Evolutionary conservation across 2,113 vertebrate genomes (phyloP).

Genomic region (Aramus guarauna): DNA sequence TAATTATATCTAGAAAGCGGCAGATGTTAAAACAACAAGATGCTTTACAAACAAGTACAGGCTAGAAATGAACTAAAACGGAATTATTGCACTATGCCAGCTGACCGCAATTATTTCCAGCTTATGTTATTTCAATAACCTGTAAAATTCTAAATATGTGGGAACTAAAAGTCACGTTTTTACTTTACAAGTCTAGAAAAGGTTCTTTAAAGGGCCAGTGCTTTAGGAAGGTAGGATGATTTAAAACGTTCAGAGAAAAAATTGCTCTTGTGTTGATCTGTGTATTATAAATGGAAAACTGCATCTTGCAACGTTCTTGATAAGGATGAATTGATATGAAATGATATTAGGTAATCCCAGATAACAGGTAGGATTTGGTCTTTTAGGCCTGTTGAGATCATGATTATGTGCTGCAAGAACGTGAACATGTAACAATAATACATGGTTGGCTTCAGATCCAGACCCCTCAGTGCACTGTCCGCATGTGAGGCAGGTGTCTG

Average conservation of each 20-base stretch:
- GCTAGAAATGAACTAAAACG: constrained; percentile 10
- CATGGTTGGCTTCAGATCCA: not conserved
- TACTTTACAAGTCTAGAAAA: not conserved
- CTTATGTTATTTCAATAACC: not conserved
- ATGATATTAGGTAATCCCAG: not conserved
- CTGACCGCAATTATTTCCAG: constrained; percentile 17
- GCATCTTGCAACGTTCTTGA: not conserved
- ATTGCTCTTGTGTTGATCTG: not conserved
- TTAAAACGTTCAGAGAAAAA: not conserved
- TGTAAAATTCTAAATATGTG: constrained; percentile 1
- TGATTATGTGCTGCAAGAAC: not conserved
- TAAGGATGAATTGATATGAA: not conserved
- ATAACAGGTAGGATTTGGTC: not conserved
- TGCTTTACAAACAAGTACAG: constrained; percentile 16
- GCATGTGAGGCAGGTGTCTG: not conserved
- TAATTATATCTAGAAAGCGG: constrained; percentile 3
- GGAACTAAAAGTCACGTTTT: not conserved
- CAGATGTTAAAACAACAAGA: constrained; percentile 51
- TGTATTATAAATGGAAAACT: not conserved
- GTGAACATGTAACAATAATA: not conserved
- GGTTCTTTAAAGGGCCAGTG: not conserved
- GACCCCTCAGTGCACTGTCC: not conserved
- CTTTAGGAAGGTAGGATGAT: not conserved
- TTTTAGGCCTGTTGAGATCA: not conserved
- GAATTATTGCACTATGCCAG: not conserved